These are phyloP conservation scores for Oncorhynchus gorbuscha DNA, from an alignment of 2,113 vertebrate genomes.

Conservation along the genomic window DNA sequence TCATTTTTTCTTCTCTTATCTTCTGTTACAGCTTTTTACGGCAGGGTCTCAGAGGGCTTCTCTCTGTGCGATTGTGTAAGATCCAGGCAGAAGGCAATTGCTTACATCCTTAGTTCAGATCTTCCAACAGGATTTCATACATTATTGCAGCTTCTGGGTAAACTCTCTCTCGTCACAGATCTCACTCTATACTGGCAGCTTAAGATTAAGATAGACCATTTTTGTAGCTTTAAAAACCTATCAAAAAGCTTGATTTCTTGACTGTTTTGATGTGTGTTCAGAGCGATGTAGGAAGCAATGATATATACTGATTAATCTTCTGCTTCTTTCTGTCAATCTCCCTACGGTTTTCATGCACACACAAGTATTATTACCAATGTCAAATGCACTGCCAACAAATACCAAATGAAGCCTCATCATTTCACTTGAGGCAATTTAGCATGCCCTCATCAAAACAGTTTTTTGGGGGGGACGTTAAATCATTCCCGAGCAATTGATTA, in stretches of 20 bases:
- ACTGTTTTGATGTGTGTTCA: not conserved
- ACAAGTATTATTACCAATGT: constrained; percentile 32
- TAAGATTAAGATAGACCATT: constrained; percentile 41
- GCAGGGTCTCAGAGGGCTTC: constrained; percentile 58
- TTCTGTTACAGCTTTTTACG: constrained; percentile 62
- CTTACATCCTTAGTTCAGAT: constrained; percentile 68
- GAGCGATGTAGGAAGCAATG: not conserved
- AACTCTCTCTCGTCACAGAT: constrained; percentile 61
- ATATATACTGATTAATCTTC: constrained; percentile 36
- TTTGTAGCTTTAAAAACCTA: constrained; percentile 62
- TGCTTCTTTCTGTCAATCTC: constrained; percentile 55
- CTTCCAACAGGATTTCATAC: constrained; percentile 64
- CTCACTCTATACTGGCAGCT: constrained; percentile 42
- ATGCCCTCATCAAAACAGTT: constrained; percentile 34
- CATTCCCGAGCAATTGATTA: not conserved
- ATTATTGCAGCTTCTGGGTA: constrained; percentile 68
- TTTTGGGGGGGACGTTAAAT: too few relatives aligned
- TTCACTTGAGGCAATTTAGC: constrained; percentile 34
- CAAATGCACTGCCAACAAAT: not conserved
- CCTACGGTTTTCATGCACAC: constrained; percentile 28
- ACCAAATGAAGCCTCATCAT: not conserved
- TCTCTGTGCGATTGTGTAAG: constrained; percentile 56
- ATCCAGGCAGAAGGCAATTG: constrained; percentile 62
- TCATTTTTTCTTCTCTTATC: constrained; percentile 59
- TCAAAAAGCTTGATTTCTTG: constrained; percentile 58